phyloP scores from a whole-genome alignment of 2,797 vertebrate species.

The Coreius guichenoti region DNA sequence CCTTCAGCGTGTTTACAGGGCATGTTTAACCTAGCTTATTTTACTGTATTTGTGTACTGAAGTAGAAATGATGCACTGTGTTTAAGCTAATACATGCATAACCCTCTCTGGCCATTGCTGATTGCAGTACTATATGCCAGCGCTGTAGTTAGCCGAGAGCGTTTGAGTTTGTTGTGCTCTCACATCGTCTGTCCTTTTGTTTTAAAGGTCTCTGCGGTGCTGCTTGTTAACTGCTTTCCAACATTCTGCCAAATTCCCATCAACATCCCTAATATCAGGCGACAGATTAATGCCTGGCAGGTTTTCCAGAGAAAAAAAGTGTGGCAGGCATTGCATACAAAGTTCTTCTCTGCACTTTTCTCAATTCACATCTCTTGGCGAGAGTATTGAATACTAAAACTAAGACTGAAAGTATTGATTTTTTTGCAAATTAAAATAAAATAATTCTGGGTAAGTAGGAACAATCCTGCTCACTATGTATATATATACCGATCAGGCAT shows the following conservation, averaged over 20 bases:
- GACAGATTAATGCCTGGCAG: constrained; percentile 30
- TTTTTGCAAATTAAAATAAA: neutral
- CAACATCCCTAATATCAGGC: constrained; percentile 22
- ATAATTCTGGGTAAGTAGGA: neutral
- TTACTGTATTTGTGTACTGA: neutral
- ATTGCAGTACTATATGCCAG: constrained; percentile 2
- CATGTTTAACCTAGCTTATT: constrained; percentile 28
- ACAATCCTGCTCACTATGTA: neutral
- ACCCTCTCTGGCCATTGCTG: neutral
- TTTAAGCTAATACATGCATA: neutral
- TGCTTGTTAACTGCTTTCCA: constrained; percentile 26
- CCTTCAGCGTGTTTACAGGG: constrained; percentile 30
- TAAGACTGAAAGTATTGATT: neutral
- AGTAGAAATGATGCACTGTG: neutral
- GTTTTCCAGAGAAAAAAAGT: neutral
- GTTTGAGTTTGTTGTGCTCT: constrained; percentile 30
- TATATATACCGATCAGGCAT: no score
- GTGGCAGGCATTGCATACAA: constrained; percentile 7
- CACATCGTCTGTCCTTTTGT: constrained; percentile 25
- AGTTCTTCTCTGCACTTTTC: neutral
- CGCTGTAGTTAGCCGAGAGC: constrained; percentile 2
- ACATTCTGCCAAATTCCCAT: constrained; percentile 23
- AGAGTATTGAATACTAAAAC: neutral
- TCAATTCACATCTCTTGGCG: neutral
- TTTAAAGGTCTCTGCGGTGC: constrained; percentile 9